Conservation (phyloP, 2,113 vertebrate species). For the Sphaerodactylus townsendi region DNA sequence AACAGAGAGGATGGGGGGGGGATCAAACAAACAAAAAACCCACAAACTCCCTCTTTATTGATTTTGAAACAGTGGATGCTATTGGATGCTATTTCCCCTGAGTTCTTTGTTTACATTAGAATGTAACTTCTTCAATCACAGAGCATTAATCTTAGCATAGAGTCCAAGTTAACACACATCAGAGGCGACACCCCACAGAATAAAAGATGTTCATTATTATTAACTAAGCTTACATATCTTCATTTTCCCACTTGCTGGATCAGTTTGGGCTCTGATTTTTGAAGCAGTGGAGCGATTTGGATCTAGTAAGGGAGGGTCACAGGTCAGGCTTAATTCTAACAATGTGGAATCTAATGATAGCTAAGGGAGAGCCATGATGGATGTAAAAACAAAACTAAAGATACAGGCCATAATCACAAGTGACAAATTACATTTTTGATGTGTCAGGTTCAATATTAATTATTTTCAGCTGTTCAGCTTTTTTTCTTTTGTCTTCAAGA, state of each 20-base stretch:
- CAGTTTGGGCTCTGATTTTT: constrained; percentile 45
- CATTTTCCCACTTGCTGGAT: constrained; percentile 17
- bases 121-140: constrained; percentile 2
- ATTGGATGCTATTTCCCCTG: not conserved
- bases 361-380: constrained; percentile 57
- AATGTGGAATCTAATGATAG: constrained; percentile 69
- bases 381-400: constrained; percentile 68
- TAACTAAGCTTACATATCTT: constrained; percentile 39
- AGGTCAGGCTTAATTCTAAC: constrained; percentile 70
- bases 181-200: not conserved
- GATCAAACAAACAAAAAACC: not conserved
- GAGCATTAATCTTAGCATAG: not conserved
- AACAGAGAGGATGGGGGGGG: not conserved
- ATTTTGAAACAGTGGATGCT: not conserved
- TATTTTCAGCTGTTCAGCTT: constrained; percentile 63
- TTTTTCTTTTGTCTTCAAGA: constrained; percentile 62
- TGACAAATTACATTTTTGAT: constrained; percentile 72
- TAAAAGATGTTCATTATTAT: not conserved
- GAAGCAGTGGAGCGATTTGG: constrained; percentile 58
- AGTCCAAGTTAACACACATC: not conserved
- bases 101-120: not conserved
- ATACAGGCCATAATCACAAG: constrained; percentile 68
- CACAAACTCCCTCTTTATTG: no score
- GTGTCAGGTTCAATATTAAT: constrained; percentile 72
- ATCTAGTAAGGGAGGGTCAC: constrained; percentile 55